A percentile compares a stretch with the other conserved stretches of the same genome.
phyloP scores from a whole-genome alignment of 2,797 vertebrate species.

The Pseudopleuronectes americanus region DNA sequence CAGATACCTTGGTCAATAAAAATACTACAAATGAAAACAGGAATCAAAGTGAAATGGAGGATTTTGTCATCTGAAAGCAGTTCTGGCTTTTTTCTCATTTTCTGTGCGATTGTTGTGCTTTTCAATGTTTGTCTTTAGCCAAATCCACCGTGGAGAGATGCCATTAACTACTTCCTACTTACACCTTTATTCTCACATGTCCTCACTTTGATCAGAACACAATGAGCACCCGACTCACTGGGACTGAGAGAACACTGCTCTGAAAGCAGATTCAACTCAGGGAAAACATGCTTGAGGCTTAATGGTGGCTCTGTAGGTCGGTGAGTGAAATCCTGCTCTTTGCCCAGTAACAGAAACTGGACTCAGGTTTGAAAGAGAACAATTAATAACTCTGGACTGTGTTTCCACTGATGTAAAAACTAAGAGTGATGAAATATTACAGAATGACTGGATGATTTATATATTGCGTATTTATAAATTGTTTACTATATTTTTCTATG shows the following conservation, averaged over 20 bases:
- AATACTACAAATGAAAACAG: slow-evolving; percentile 20
- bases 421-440: not conserved
- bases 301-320: no score
- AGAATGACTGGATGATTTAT: no score
- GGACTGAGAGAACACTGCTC: not conserved
- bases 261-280: slow-evolving; percentile 8
- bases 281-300: not conserved
- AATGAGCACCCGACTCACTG: not conserved
- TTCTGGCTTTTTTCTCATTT: not conserved
- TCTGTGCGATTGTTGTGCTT: no score
- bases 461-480: no score
- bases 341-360: slow-evolving; percentile 3
- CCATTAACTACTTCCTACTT: slow-evolving; percentile 22
- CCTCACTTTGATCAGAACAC: slow-evolving; percentile 4
- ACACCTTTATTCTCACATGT: not conserved
- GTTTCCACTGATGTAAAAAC: not conserved
- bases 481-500: no score
- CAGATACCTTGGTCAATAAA: slow-evolving; percentile 5
- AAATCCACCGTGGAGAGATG: slow-evolving; percentile 21
- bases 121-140: slow-evolving; percentile 11
- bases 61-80: slow-evolving; percentile 17
- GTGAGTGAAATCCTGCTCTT: slow-evolving; percentile 1
- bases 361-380: slow-evolving; percentile 3
- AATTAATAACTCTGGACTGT: not conserved
- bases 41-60: slow-evolving; percentile 18